Percentiles rank a stretch among this genome's conserved stretches.
These are phyloP conservation scores for Ichneumoninae sp. DNA, from an alignment of 2,888 invertebrate species.

Conservation along the genomic window DNA sequence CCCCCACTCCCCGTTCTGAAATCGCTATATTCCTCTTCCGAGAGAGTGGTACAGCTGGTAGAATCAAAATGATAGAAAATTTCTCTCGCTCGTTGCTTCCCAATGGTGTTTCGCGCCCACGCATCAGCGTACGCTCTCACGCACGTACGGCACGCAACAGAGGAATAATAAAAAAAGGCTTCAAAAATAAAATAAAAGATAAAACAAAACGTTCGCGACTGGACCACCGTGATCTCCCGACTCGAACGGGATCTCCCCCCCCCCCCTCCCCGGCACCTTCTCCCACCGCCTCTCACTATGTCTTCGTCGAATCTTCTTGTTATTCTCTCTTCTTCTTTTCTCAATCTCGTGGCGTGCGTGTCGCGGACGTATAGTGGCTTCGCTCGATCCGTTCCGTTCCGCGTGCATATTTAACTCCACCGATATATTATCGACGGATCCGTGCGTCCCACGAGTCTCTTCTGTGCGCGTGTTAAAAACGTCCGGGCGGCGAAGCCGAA, in stretches of 20 bases:
- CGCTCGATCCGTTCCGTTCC: conserved; percentile 33
- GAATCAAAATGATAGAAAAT: conserved; percentile 24
- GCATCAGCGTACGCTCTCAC: conserved; percentile 22
- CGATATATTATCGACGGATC: conserved; percentile 52
- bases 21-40: conserved; percentile 41
- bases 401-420: conserved; percentile 50
- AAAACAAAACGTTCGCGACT: conserved; percentile 65
- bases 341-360: conserved; percentile 35
- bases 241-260: conserved; percentile 61
- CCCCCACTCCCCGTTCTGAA: neutral
- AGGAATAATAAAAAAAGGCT: neutral
- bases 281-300: neutral
- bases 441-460: conserved; percentile 22
- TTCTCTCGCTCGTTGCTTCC: neutral
- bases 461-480: conserved; percentile 15
- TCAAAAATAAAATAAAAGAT: neutral
- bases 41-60: conserved; percentile 16
- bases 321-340: conserved; percentile 16
- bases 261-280: neutral
- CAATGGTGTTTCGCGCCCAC: conserved; percentile 11
- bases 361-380: conserved; percentile 24
- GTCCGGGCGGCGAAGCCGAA: neutral
- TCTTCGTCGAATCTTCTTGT: conserved; percentile 8
- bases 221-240: conserved; percentile 73
- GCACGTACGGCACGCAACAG: conserved; percentile 40